Conservation (phyloP, 2,113 vertebrate species). For the Heteronetta atricapilla region DNA sequence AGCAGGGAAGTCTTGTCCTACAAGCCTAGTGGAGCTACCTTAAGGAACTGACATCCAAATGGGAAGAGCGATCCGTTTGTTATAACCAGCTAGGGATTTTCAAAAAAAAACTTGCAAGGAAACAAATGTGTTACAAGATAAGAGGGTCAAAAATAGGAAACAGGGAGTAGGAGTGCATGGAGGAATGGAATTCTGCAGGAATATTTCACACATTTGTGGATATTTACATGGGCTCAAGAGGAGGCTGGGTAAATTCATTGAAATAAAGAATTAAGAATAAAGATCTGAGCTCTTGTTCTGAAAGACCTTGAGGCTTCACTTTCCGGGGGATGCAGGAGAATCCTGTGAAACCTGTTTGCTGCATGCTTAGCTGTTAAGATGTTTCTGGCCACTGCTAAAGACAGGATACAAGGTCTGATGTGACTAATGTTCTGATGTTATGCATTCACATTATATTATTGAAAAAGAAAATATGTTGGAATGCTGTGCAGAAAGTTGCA, state of each 20-base stretch:
- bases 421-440: background rate
- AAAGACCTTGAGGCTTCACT: background rate
- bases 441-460: background rate
- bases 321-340: background rate
- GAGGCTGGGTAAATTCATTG: background rate
- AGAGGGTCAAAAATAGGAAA: background rate
- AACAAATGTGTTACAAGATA: background rate
- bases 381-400: background rate
- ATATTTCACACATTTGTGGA: background rate
- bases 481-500: background rate
- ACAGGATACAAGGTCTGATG: background rate
- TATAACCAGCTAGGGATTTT: background rate
- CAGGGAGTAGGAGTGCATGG: background rate
- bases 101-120: background rate
- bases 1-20: background rate
- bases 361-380: background rate
- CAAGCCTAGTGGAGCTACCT: background rate
- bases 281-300: background rate
- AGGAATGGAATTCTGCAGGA: background rate
- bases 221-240: background rate
- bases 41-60: background rate
- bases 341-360: background rate
- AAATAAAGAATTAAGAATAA: background rate
- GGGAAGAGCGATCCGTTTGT: background rate
- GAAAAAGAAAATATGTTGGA: background rate